Base-by-base conservation (phyloP, 2,113 vertebrate species). In the Ptilorrhoa leucosticta region DNA sequence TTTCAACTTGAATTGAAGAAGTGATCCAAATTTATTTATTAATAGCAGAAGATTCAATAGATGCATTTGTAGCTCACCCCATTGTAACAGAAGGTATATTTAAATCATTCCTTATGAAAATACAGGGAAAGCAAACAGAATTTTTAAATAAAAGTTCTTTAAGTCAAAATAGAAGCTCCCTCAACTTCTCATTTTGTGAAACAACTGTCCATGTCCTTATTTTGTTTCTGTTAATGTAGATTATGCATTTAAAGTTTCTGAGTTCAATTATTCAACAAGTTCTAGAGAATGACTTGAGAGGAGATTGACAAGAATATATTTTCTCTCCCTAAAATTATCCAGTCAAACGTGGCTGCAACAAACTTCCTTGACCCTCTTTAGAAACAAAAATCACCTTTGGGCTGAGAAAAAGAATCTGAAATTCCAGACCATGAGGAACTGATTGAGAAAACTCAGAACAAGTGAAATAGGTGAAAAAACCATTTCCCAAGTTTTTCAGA, bases 391-490 rank as follows among this genome's bases (percentile, higher is more conserved):
- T 82, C 11, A n/a, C 54, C 65, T 94, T 86, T 89, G 44, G 50
- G 37, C 26, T 26, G 51, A 87, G 53, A 73, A 68, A 96, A 84
- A 69, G 9, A 90, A 88, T 57, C 31, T 89, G 48, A 95, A 93
- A 92, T 70, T 83, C 48, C 18, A 90, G 42, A 82, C 72, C 88
- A 70, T n/a, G 21, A 96, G 89, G 81, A 96, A 84, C 23, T 84
- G 83, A 90, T 64, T 10, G 14, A 95, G 73, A 87, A 95, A 94
- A 70, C 57, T 91, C 44, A 33, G 70, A 93, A 79, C 37, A 57
- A 90, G 50, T 54, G 47, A 87, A 94, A 96, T 68, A 90, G 42
- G 75, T 83, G 54, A 90, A 77, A 88, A 95, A 96, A 37, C 5
- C 65, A 66, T 94, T 94, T 93, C 54, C 47, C 35, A 88, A 53